phyloP scores from a whole-genome alignment of 92 coral and sea anemone species.

The Palythoa grandiflora region DNA sequence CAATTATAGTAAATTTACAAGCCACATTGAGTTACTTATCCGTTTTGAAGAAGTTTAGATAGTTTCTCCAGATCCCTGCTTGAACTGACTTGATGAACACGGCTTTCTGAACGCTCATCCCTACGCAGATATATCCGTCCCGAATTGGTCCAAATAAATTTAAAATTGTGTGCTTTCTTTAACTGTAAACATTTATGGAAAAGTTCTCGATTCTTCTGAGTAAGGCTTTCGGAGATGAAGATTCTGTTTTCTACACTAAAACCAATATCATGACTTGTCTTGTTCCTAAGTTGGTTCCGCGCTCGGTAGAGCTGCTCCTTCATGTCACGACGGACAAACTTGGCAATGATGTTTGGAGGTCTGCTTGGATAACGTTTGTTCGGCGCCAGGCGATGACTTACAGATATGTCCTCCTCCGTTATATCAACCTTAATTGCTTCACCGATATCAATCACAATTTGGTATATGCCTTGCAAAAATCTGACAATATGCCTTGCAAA shows the following conservation, averaged over 20 bases:
- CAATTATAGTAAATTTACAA: conserved; percentile 40
- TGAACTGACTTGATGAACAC: conserved; percentile 53
- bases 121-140: conserved; percentile 38
- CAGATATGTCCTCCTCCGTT: conserved; percentile 38
- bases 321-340: conserved; percentile 5
- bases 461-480: not conserved
- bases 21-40: conserved; percentile 48
- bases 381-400: conserved; percentile 50
- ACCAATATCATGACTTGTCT: conserved; percentile 39
- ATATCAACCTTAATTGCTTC: conserved; percentile 30
- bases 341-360: conserved; percentile 36
- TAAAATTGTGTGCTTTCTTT: conserved; percentile 19
- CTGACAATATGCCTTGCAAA: too few relatives aligned
- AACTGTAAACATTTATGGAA: conserved; percentile 36
- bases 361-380: conserved; percentile 46
- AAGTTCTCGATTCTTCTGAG: conserved; percentile 38
- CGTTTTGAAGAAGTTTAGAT: conserved; percentile 55
- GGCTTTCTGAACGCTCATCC: conserved; percentile 49
- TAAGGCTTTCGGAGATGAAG: conserved; percentile 41
- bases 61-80: conserved; percentile 57
- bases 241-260: conserved; percentile 29
- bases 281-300: conserved; percentile 28
- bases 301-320: conserved; percentile 47
- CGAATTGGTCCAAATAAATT: conserved; percentile 44
- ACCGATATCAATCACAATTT: not conserved